phyloP scores from a whole-genome alignment of 2,113 vertebrate species.

The Pongo abelii region DNA sequence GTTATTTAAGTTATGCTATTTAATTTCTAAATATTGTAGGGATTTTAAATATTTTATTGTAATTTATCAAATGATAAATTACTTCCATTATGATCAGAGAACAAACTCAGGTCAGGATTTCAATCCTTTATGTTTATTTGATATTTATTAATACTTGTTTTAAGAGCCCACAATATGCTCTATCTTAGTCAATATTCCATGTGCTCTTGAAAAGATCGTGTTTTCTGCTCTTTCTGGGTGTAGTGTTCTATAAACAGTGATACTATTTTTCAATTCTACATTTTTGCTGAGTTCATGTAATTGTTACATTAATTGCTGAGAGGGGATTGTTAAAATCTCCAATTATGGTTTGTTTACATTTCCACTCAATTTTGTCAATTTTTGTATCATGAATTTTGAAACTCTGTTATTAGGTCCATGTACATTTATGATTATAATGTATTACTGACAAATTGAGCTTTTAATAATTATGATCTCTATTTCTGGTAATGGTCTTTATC shows the following conservation, averaged over 20 bases:
- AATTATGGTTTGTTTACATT: not conserved
- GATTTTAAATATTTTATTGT: not conserved
- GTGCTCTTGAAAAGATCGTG: not conserved
- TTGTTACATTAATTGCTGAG: slow-evolving; percentile 7
- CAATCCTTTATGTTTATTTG: not conserved
- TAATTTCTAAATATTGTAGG: not conserved
- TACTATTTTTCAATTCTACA: not conserved
- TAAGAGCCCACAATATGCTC: not conserved
- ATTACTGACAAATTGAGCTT: not conserved
- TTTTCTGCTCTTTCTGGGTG: not conserved
- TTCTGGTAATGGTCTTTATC: not conserved
- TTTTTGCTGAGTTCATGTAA: not conserved
- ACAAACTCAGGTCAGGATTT: not conserved
- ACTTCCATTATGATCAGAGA: not conserved
- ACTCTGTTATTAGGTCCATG: not conserved
- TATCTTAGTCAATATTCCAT: not conserved
- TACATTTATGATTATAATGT: not conserved
- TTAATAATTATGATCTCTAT: not conserved
- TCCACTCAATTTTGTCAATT: not conserved
- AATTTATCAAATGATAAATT: not conserved
- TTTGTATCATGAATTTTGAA: slow-evolving; percentile 39
- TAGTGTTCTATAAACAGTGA: not conserved
- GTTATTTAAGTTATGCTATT: not conserved
- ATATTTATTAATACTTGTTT: not conserved
- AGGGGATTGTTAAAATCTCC: not conserved